Base-by-base conservation (phyloP, 1,140 invertebrate genomes). In the Philopotamus ludificatus region DNA sequence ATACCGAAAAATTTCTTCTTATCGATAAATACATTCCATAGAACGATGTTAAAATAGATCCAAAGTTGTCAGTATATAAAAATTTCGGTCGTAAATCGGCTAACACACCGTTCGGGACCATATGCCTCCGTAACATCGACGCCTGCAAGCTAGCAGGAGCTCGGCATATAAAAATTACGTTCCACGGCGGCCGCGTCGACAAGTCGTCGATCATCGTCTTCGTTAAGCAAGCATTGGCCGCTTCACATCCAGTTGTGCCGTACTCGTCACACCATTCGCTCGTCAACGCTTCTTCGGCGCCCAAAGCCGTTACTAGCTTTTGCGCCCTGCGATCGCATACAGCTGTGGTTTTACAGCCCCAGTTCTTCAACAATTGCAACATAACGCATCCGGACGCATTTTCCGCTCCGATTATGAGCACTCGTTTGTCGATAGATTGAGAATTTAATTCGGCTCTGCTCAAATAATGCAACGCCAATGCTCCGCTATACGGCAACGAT, bases 381-480 rank as follows among this genome's bases (percentile, higher is more conserved):
- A 78, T 55, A 10, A 71, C 74, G 41, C 77, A 77, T 18, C 77
- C 77, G 42, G 75, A 74, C 2, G 75, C 76, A 23, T 73, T 74
- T 2, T 73, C 72, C 10, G 76, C 78, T 7, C 77, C 74, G 25
- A 71, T 71, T 1, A 77, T 64, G 23, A 73, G 71, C 44, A 77
- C 71, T 8, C 78, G 73, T 71, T 77, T 79, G 21, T 74, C 75
- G 49, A 75, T 78, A 39, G 69, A 73, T 42, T 77, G 71, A 0
- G 67, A 67, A 0, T 60, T 63, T 57, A 72, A 72, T 0, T 60
- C 62, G 22, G 77, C 54, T 2, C 22, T 12, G 12, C 73, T 67
- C 3, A 80, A 54, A 0, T 75, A 73, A 1, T 63, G 42, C 15
- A 79, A 65, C 2, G 76, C 77, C 3, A 72, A 50, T 0, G 73